Percentiles rank a stretch among this genome's conserved stretches.
Conservation (phyloP, 2,797 vertebrate species). For the Helarctos malayanus region DNA sequence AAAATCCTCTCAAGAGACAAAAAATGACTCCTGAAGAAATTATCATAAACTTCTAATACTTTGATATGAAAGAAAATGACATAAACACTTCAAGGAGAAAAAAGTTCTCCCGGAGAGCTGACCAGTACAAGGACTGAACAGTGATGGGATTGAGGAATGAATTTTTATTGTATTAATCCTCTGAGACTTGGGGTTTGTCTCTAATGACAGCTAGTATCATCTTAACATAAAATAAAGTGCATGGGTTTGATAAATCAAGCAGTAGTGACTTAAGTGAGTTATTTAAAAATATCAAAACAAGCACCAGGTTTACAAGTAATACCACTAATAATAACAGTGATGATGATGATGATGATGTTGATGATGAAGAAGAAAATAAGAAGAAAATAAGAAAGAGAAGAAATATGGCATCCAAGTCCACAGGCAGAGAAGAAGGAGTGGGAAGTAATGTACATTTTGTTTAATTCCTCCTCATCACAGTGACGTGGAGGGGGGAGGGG, state of each 20-base stretch:
- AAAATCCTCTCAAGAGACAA: background rate
- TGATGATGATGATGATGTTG: background rate
- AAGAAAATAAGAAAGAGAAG: too few relatives aligned
- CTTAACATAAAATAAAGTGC: background rate
- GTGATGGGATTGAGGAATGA: background rate
- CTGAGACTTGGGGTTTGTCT: background rate
- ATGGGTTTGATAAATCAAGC: background rate
- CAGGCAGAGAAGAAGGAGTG: background rate
- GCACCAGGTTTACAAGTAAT: background rate
- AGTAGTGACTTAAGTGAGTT: background rate
- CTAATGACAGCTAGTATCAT: background rate
- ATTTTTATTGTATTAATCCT: background rate
- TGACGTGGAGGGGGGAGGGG: accelerated
- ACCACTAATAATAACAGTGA: background rate
- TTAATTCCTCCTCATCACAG: background rate
- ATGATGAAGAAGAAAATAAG: background rate
- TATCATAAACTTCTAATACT: background rate
- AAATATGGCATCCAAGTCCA: background rate
- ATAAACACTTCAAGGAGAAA: background rate
- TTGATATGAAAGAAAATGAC: background rate
- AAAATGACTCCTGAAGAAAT: background rate
- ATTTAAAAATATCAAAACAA: slow-evolving; percentile 31
- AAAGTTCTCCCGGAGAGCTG: background rate
- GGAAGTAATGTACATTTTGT: background rate
- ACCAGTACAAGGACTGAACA: background rate